Percentiles rank a stretch among this genome's conserved stretches.
Evolutionary conservation across 2,113 vertebrate genomes (phyloP).

Genomic region (Girardinichthys multiradiatus): DNA sequence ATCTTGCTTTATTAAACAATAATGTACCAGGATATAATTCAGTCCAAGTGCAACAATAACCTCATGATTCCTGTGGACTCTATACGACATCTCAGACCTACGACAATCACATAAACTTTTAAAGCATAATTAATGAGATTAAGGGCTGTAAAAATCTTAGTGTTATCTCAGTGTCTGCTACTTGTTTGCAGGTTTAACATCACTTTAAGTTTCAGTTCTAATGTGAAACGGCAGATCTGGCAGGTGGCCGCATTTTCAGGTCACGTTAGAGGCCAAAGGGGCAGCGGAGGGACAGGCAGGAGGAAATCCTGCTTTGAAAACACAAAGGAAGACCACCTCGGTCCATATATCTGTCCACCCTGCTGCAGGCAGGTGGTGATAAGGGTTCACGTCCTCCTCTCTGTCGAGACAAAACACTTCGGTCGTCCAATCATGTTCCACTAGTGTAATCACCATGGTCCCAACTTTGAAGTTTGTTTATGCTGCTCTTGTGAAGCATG

Average conservation of each 20-base stretch:
- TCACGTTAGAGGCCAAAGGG: slow-evolving; percentile 30
- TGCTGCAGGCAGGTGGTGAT: slow-evolving; percentile 51
- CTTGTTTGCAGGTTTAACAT: no score
- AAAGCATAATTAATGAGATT: no score
- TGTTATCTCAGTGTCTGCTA: neutral
- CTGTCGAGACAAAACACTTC: slow-evolving; percentile 29
- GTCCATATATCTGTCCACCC: slow-evolving; percentile 27
- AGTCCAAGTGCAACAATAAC: neutral
- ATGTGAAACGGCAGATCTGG: slow-evolving; percentile 4
- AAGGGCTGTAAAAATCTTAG: neutral
- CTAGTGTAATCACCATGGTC: slow-evolving; percentile 21
- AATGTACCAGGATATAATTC: neutral
- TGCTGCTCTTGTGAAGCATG: neutral
- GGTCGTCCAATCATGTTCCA: slow-evolving; percentile 23
- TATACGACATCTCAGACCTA: neutral
- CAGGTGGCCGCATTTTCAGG: slow-evolving; percentile 12
- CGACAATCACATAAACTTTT: neutral
- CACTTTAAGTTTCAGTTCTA: neutral
- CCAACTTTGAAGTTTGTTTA: slow-evolving; percentile 52
- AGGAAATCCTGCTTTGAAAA: slow-evolving; percentile 75
- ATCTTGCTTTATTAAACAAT: neutral
- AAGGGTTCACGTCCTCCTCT: slow-evolving; percentile 18
- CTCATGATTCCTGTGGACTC: neutral
- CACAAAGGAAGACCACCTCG: slow-evolving; percentile 63
- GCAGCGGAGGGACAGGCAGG: slow-evolving; percentile 30